phyloP scores from a whole-genome alignment of 1,140 invertebrate genomes.

The Cotesia chilonis region DNA sequence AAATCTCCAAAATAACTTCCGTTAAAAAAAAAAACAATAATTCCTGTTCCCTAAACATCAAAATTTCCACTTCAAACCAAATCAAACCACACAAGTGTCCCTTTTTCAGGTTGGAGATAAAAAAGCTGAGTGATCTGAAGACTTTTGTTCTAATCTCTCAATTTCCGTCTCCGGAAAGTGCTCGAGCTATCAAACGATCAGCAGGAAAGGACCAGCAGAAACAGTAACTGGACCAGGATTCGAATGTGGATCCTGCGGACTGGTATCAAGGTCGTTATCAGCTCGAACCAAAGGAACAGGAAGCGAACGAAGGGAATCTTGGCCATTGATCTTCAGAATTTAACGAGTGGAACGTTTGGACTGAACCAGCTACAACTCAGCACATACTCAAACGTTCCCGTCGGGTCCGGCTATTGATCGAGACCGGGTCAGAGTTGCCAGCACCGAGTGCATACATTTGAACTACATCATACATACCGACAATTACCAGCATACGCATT shows the following conservation, averaged over 20 bases:
- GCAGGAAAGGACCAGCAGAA: neutral
- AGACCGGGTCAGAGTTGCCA: constrained; percentile 60
- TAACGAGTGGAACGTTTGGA: constrained; percentile 48
- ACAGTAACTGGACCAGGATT: no score
- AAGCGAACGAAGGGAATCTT: neutral
- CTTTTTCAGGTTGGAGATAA: no score
- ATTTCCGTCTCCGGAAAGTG: constrained; percentile 24
- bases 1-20: no score
- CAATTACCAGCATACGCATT: constrained; percentile 20
- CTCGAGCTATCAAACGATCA: constrained; percentile 29
- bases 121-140: neutral
- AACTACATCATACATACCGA: constrained; percentile 35
- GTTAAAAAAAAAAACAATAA: no score
- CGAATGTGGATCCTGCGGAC: no score
- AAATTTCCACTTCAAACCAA: no score
- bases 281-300: neutral
- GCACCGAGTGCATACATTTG: constrained; percentile 41
- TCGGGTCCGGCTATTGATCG: constrained; percentile 65
- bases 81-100: no score
- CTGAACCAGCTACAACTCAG: constrained; percentile 52
- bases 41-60: no score
- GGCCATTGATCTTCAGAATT: neutral
- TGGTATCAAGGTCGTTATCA: constrained; percentile 9
- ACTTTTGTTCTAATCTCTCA: constrained; percentile 8
- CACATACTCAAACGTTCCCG: constrained; percentile 44